Conservation (phyloP, 2,888 invertebrate genomes). For the Nemotelus pantherinus region DNA sequence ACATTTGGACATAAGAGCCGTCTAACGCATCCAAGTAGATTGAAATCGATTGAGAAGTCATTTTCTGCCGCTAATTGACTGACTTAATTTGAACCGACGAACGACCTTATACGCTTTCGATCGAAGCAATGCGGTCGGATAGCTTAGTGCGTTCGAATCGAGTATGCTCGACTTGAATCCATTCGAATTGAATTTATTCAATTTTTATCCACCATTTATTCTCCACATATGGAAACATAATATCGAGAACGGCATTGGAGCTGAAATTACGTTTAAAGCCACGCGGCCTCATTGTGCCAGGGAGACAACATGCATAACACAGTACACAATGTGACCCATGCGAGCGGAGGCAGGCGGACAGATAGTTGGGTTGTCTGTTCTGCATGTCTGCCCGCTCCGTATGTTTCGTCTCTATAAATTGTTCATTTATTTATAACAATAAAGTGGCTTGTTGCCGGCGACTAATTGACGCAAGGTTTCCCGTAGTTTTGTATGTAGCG, state of each 20-base stretch:
- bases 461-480: constrained; percentile 37
- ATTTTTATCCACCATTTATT: constrained; percentile 17
- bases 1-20: not conserved
- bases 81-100: constrained; percentile 28
- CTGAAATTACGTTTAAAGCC: not conserved
- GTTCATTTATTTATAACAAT: too few relatives aligned
- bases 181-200: not conserved
- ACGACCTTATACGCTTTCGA: constrained; percentile 8
- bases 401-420: too few relatives aligned
- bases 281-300: constrained; percentile 10
- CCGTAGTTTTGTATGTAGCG: constrained; percentile 13
- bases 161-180: too few relatives aligned
- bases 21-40: constrained; percentile 20
- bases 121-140: not conserved
- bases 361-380: not conserved
- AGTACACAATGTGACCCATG: too few relatives aligned
- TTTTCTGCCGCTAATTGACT: constrained; percentile 31
- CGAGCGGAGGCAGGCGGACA: too few relatives aligned
- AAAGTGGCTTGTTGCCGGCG: constrained; percentile 4
- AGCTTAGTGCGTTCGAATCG: too few relatives aligned
- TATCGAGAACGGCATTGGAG: constrained; percentile 14
- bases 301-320: not conserved
- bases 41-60: constrained; percentile 35
- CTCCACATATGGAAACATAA: constrained; percentile 25
- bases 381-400: not conserved